These are phyloP conservation scores for Dasyornis broadbenti DNA, from an alignment of 2,113 vertebrate genomes.

Conservation along the genomic window DNA sequence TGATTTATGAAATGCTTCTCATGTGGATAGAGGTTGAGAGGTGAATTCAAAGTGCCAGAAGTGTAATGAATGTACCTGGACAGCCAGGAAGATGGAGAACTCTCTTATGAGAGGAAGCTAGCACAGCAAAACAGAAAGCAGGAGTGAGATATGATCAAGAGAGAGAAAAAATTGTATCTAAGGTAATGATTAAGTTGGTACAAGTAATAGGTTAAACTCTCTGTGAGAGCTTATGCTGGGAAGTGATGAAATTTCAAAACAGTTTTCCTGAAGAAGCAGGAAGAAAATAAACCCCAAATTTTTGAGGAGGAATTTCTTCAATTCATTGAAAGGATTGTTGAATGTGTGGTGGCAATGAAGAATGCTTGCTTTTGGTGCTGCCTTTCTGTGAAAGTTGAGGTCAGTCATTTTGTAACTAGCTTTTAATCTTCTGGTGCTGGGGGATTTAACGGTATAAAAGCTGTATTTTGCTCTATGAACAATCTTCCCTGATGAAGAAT, in stretches of 20 bases:
- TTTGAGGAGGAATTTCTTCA: background rate
- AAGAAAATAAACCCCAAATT: background rate
- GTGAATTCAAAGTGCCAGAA: background rate
- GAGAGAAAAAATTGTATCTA: background rate
- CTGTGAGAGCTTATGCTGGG: background rate
- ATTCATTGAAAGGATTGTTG: background rate
- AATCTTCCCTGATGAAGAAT: background rate
- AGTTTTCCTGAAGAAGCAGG: background rate
- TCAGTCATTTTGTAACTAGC: background rate
- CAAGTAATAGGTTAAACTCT: background rate
- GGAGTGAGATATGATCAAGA: background rate
- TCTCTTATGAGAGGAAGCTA: background rate
- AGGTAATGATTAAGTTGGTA: background rate
- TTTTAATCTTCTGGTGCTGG: background rate
- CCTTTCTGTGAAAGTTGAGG: background rate
- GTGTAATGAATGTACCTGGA: background rate
- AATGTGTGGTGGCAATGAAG: background rate
- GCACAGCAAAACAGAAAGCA: background rate
- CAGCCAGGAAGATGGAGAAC: background rate
- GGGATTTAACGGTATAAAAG: background rate
- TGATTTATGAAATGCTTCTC: background rate
- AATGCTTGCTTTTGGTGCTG: background rate
- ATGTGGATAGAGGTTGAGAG: background rate
- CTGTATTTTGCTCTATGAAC: background rate
- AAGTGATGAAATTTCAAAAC: background rate